Conservation (phyloP, 2,797 vertebrate genomes). For the Catamblyrhynchus diadema region DNA sequence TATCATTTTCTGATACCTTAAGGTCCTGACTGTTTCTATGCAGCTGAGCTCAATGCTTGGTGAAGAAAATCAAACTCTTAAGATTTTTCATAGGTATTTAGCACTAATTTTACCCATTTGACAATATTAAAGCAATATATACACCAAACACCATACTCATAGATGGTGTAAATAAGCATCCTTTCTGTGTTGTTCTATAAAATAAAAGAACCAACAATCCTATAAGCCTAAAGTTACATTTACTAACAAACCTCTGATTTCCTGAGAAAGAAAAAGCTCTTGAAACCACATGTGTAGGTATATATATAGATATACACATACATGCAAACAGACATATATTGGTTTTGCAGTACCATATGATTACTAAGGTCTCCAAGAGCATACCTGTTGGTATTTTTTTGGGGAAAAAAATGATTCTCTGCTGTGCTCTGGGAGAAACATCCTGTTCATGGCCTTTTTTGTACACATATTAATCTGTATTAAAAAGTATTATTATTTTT, state of each 20-base stretch:
- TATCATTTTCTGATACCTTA: background rate
- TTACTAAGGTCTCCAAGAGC: background rate
- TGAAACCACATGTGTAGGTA: background rate
- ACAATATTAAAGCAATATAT: background rate
- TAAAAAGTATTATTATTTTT: background rate
- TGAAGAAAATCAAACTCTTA: background rate
- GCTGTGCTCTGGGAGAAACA: rapidly evolving
- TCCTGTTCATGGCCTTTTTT: background rate
- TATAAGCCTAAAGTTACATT: background rate
- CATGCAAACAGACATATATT: background rate
- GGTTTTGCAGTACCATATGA: background rate
- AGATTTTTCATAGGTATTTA: background rate
- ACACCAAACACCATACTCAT: background rate
- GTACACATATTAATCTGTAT: background rate
- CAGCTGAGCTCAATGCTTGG: background rate
- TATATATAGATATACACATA: too few relatives aligned
- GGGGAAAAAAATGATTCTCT: rapidly evolving
- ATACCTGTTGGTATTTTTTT: rapidly evolving
- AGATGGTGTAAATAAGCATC: background rate
- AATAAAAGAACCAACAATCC: background rate
- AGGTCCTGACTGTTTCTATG: background rate
- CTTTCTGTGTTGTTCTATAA: background rate
- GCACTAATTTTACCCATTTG: background rate
- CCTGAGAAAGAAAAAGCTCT: background rate
- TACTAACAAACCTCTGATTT: background rate